These are phyloP conservation scores for Apoda limacodes DNA, from an alignment of 2,888 invertebrate genomes.

Conservation along the genomic window DNA sequence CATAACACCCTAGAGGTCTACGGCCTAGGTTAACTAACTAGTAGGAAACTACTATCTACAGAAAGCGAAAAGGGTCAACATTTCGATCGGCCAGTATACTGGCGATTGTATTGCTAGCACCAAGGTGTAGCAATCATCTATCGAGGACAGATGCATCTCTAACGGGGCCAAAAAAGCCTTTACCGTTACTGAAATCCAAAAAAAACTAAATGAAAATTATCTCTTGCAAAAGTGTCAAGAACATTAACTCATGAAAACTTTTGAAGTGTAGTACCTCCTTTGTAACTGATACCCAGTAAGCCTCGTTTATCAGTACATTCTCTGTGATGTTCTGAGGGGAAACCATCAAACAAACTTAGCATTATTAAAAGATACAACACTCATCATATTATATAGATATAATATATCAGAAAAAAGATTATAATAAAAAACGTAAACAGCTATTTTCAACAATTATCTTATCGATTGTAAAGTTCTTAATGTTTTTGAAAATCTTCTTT, in stretches of 20 bases:
- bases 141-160: slow-evolving; percentile 71
- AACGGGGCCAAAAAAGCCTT: slow-evolving; percentile 70
- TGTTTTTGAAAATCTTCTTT: too few relatives aligned
- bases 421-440: slow-evolving; percentile 45
- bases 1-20: slow-evolving; percentile 69
- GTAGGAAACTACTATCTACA: slow-evolving; percentile 65
- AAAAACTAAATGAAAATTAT: slow-evolving; percentile 69
- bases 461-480: too few relatives aligned
- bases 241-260: slow-evolving; percentile 69
- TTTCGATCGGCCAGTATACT: slow-evolving; percentile 39
- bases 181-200: slow-evolving; percentile 69
- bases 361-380: too few relatives aligned
- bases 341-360: slow-evolving; percentile 68
- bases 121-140: slow-evolving; percentile 45
- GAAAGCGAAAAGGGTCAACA: slow-evolving; percentile 66
- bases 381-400: too few relatives aligned
- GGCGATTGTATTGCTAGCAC: slow-evolving; percentile 30
- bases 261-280: slow-evolving; percentile 85
- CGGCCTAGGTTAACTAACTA: slow-evolving; percentile 66
- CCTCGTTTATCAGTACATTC: slow-evolving; percentile 95
- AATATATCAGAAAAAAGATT: too few relatives aligned
- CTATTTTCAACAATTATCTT: slow-evolving; percentile 60
- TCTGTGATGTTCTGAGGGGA: slow-evolving; percentile 95
- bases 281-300: slow-evolving; percentile 92
- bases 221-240: slow-evolving; percentile 69